Base-by-base conservation (phyloP, 2,113 vertebrate species). In the Rhinopomastus cyanomelas region DNA sequence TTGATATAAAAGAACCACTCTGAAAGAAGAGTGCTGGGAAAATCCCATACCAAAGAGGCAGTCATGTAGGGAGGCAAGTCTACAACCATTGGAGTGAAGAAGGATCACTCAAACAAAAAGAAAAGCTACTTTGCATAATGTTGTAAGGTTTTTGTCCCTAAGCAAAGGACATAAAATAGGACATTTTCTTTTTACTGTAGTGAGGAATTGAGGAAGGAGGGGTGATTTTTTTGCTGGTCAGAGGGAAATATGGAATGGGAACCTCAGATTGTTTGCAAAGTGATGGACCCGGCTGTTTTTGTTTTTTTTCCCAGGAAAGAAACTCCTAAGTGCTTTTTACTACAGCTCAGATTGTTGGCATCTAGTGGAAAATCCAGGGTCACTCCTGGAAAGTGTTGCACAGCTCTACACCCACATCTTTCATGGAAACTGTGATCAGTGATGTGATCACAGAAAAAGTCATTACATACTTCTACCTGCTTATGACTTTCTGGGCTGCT, bases 401-500 rank as follows among this genome's bases (percentile, higher is more conserved):
- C 49, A 75, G 27, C 16, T 82, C 52, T 83, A 27, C 13, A 79
- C 22, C n/a, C 57, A 51, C 66, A 76, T 1, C 23, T 86, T 91
- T 46, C 36, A 42, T 76, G 74, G 55, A 74, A 95, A 86, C 15
- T 84, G 30, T 65, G 53, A 65, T 61, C 27, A 37, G 10, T 1
- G 4, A 46, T 0, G 4, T 39, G 30, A 71, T 79, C 36, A 87
- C 55, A 82, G 22, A 87, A 39, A 87, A 79, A 67, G 23, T 29
- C 61, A 72, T 71, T 88, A 42, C 69, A 46, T 65, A n/a, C n/a
- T 87, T 84, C 68, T 69, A 22, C 55, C 49, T n/a, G 46, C 51
- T 74, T 48, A 51, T 84, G 81, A 86, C 7, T 60, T 91, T 89
- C 69, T 91, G 52, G 44, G 4, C 17, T 84, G 14, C 67, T 95